Evolutionary conservation across 92 coral and sea anemone genomes (phyloP).

Genomic region (Diadumene lineata): DNA sequence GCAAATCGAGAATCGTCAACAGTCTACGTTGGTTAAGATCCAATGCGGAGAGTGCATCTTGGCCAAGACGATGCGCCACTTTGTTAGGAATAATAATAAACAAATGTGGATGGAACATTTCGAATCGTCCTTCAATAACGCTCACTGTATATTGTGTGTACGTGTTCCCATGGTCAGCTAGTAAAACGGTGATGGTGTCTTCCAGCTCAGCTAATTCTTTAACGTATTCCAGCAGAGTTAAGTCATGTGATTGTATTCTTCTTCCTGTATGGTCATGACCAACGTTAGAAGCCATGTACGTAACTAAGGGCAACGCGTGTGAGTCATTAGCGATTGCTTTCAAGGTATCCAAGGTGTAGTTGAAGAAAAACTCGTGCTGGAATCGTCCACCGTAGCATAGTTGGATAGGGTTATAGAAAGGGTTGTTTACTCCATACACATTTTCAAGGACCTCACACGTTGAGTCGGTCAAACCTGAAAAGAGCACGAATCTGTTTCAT

Average conservation of each 20-base stretch:
- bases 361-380: constrained; percentile 48
- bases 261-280: constrained; percentile 73
- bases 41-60: constrained; percentile 46
- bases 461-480: constrained; percentile 57
- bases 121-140: constrained; percentile 64
- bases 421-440: constrained; percentile 13
- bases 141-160: constrained; percentile 64
- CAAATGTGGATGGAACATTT: constrained; percentile 67
- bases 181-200: constrained; percentile 68
- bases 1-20: constrained; percentile 60
- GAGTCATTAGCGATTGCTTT: constrained; percentile 39
- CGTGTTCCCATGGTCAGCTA: constrained; percentile 92
- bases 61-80: constrained; percentile 54
- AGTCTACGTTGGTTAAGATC: constrained; percentile 55
- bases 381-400: constrained; percentile 62
- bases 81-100: constrained; percentile 60
- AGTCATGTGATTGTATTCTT: constrained; percentile 72
- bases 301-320: constrained; percentile 54
- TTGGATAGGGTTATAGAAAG: constrained; percentile 45
- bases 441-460: constrained; percentile 43
- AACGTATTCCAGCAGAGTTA: constrained; percentile 51
- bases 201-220: constrained; percentile 46
- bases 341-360: constrained; percentile 45
- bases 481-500: no score
- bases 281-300: constrained; percentile 69